phyloP scores from a whole-genome alignment of 1,140 invertebrate species.

The Lethrus apterus region DNA sequence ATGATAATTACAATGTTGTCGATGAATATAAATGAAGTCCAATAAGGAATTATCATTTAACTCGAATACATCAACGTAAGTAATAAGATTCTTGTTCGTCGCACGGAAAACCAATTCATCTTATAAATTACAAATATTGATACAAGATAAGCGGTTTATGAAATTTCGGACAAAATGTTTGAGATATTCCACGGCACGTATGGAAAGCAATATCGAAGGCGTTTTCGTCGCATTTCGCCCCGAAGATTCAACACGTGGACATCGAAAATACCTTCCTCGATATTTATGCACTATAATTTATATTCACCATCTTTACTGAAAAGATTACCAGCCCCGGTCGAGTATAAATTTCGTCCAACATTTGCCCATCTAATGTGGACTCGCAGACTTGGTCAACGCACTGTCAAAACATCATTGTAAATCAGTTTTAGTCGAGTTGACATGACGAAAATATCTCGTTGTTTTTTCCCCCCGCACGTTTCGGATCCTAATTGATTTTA shows the following conservation, averaged over 20 bases:
- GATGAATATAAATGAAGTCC: too few relatives aligned
- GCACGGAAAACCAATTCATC: conserved; percentile 36
- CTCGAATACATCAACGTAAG: too few relatives aligned
- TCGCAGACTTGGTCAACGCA: too few relatives aligned
- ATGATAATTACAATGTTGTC: too few relatives aligned
- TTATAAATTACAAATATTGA: conserved; percentile 41
- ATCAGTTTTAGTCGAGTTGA: conserved; percentile 6
- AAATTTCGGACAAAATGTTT: conserved; percentile 39
- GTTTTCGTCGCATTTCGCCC: conserved; percentile 2
- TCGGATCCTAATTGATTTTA: too few relatives aligned
- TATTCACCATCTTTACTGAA: conserved; percentile 27
- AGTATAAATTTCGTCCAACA: conserved; percentile 15
- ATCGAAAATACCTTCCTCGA: conserved; percentile 29
- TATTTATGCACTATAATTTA: conserved; percentile 31
- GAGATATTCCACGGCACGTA: conserved; percentile 37
- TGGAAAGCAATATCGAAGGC: conserved; percentile 24
- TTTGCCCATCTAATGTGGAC: neutral
- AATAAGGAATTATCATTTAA: too few relatives aligned
- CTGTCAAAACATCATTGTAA: conserved; percentile 15
- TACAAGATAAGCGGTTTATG: conserved; percentile 40
- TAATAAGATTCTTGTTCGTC: too few relatives aligned
- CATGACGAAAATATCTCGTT: too few relatives aligned
- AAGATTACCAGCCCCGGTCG: conserved; percentile 23
- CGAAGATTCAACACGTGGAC: conserved; percentile 4
- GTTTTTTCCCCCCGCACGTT: too few relatives aligned